phyloP scores from a whole-genome alignment of 2,888 invertebrate species.

The Amiota mariae region DNA sequence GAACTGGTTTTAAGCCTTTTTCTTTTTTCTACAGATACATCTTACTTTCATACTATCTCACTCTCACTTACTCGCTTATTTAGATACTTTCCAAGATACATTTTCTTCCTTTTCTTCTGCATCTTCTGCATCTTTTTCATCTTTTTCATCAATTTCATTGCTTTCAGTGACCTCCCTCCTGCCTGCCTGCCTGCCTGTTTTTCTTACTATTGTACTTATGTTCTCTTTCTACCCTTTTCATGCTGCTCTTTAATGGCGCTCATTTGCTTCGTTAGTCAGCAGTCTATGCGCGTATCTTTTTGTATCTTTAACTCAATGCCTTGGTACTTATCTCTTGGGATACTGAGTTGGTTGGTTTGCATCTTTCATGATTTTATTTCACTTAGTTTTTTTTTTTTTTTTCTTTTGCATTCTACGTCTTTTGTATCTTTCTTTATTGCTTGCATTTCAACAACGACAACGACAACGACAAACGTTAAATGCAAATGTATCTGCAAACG shows the following conservation, averaged over 20 bases:
- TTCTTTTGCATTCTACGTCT: background rate
- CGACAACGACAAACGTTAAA: conserved; percentile 3
- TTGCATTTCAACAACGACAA: background rate
- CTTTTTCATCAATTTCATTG: too few relatives aligned
- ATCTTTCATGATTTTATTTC: conserved; percentile 56
- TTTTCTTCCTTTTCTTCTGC: conserved; percentile 1
- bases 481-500: conserved; percentile 18
- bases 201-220: background rate
- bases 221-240: background rate
- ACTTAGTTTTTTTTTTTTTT: conserved; percentile 26
- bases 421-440: conserved; percentile 4
- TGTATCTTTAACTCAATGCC: conserved; percentile 16
- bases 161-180: background rate
- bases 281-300: conserved; percentile 6
- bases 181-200: too few relatives aligned
- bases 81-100: background rate
- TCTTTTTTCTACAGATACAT: background rate
- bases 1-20: background rate
- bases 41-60: conserved; percentile 1
- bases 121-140: too few relatives aligned
- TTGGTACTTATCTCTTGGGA: conserved; percentile 26
- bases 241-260: conserved; percentile 14
- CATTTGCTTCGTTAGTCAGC: conserved; percentile 1
- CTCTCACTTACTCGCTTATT: background rate
- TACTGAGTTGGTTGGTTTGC: conserved; percentile 38